phyloP scores from a whole-genome alignment of 2,888 invertebrate genomes.

The Uloborus plumipes region DNA sequence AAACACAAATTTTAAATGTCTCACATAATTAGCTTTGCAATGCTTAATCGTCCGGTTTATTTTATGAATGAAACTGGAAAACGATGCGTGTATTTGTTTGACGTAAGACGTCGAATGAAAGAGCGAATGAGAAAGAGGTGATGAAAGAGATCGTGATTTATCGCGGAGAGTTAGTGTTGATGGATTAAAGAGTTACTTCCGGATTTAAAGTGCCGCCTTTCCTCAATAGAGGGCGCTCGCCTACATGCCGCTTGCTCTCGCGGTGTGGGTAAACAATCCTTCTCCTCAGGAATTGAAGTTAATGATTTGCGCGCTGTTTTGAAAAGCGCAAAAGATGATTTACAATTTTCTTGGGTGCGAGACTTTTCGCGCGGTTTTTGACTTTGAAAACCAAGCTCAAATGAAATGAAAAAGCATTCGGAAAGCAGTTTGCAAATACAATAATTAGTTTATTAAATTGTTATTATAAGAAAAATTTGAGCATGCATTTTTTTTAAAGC shows the following conservation, averaged over 20 bases:
- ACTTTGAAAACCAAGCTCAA: too few relatives aligned
- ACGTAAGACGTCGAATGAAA: slow-evolving; percentile 10
- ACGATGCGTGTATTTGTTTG: slow-evolving; percentile 8
- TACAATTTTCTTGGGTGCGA: too few relatives aligned
- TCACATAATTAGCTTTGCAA: too few relatives aligned
- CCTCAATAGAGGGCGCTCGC: slow-evolving; percentile 50
- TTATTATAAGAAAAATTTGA: too few relatives aligned
- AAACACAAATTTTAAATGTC: too few relatives aligned
- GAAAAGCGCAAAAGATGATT: not conserved
- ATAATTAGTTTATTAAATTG: too few relatives aligned
- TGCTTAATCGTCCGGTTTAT: too few relatives aligned
- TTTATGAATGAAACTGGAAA: not conserved
- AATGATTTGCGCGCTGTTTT: slow-evolving; percentile 27
- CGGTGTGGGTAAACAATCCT: slow-evolving; percentile 20
- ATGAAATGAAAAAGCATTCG: too few relatives aligned
- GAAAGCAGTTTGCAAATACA: too few relatives aligned
- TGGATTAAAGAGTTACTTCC: slow-evolving; percentile 13
- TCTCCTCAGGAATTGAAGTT: slow-evolving; percentile 12
- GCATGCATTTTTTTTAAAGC: too few relatives aligned
- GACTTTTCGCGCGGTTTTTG: too few relatives aligned
- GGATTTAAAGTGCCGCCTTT: slow-evolving; percentile 7
- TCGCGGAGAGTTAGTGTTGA: slow-evolving; percentile 34
- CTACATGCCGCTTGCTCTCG: not conserved
- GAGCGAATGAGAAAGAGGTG: slow-evolving; percentile 17
- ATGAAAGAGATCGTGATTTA: slow-evolving; percentile 20